These are phyloP conservation scores for Xanthorhoe spadicearia DNA, from an alignment of 2,888 invertebrate genomes.

Conservation along the genomic window DNA sequence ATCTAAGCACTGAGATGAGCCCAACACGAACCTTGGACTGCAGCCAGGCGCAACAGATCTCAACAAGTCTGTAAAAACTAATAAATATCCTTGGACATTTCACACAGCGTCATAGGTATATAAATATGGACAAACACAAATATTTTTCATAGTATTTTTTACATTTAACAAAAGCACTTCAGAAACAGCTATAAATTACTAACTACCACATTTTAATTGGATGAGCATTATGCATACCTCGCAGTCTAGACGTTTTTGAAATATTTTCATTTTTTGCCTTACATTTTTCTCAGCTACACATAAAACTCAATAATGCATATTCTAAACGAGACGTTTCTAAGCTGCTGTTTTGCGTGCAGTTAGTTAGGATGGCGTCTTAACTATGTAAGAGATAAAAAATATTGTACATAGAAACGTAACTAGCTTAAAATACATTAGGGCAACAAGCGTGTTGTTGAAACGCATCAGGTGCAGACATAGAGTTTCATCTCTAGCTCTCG, in stretches of 20 bases:
- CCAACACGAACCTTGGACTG: slow-evolving; percentile 66
- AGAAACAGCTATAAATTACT: slow-evolving; percentile 3
- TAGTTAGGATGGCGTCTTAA: slow-evolving; percentile 50
- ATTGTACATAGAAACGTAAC: slow-evolving; percentile 10
- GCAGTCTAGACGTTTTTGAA: slow-evolving; percentile 29
- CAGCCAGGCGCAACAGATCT: slow-evolving; percentile 77
- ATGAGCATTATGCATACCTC: slow-evolving; percentile 17
- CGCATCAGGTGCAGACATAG: slow-evolving; percentile 2
- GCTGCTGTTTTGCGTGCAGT: slow-evolving; percentile 52
- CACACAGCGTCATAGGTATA: too few species aligned
- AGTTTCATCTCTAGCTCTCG: slow-evolving; percentile 19
- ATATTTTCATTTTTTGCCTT: slow-evolving; percentile 15
- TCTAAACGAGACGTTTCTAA: slow-evolving; percentile 42
- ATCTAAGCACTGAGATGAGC: slow-evolving; percentile 68
- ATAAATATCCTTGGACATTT: too few species aligned
- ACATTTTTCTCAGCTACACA: slow-evolving; percentile 20
- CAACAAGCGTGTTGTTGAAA: background rate
- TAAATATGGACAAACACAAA: too few species aligned
- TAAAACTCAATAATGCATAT: slow-evolving; percentile 27
- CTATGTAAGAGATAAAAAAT: slow-evolving; percentile 1
- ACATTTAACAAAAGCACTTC: background rate
- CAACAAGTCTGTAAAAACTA: slow-evolving; percentile 57
- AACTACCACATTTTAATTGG: slow-evolving; percentile 17
- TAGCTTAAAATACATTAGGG: background rate
- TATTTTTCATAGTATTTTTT: background rate